Evolutionary conservation across 2,797 vertebrate species (phyloP).

Genomic region (Acomys russatus): DNA sequence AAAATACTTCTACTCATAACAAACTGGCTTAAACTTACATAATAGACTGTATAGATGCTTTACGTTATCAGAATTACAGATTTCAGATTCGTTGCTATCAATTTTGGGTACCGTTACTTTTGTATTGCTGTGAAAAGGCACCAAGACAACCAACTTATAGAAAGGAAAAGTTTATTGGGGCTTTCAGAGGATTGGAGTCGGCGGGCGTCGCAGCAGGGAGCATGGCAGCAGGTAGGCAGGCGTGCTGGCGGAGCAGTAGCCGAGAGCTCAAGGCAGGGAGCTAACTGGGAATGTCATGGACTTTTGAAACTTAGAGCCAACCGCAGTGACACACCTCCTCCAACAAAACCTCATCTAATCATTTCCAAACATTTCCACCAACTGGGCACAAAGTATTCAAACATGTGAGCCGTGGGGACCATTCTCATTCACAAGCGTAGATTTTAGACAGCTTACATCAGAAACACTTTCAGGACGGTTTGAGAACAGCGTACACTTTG

Average conservation of each 20-base stretch:
- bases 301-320: neutral
- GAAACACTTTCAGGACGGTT: neutral
- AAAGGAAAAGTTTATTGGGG: neutral
- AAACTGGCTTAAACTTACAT: slow-evolving; percentile 5
- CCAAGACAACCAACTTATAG: neutral
- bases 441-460: neutral
- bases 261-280: neutral
- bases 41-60: neutral
- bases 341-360: neutral
- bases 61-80: neutral
- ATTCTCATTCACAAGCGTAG: slow-evolving; percentile 15
- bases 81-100: slow-evolving; percentile 29
- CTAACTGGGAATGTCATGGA: neutral
- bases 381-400: neutral
- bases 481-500: neutral
- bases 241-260: neutral
- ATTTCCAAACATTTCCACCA: neutral
- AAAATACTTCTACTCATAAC: slow-evolving; percentile 18
- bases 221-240: too few relatives aligned
- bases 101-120: neutral
- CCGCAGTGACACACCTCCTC: neutral
- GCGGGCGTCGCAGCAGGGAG: neutral
- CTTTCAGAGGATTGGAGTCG: neutral
- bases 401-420: neutral
- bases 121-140: neutral